phyloP scores from a whole-genome alignment of 1,140 invertebrate species.

The Brachionus plicatilis region DNA sequence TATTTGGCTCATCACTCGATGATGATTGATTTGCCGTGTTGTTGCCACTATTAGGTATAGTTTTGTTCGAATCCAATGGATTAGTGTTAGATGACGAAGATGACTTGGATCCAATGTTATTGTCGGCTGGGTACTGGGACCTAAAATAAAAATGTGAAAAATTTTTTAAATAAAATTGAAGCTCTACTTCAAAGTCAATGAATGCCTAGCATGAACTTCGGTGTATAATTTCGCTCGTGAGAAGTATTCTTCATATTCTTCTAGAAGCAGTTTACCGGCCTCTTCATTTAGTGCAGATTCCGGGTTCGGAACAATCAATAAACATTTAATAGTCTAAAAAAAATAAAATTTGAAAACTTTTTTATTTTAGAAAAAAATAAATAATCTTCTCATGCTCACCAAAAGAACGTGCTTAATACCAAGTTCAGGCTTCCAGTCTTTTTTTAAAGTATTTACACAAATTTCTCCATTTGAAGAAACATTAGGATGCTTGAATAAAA shows the following conservation, averaged over 20 bases:
- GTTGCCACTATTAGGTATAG: constrained; percentile 19
- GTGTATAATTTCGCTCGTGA: constrained; percentile 85
- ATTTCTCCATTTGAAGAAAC: constrained; percentile 88
- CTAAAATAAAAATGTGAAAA: not conserved
- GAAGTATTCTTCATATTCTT: constrained; percentile 84
- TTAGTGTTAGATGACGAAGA: constrained; percentile 23
- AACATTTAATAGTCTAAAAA: constrained; percentile 78
- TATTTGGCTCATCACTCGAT: constrained; percentile 27
- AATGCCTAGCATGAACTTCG: constrained; percentile 75
- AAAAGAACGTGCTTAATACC: constrained; percentile 91
- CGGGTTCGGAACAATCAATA: constrained; percentile 85
- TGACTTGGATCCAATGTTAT: constrained; percentile 34
- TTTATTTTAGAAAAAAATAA: constrained; percentile 41
- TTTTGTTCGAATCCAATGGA: constrained; percentile 35
- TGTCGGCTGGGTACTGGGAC: constrained; percentile 42
- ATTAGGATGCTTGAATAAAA: constrained; percentile 70
- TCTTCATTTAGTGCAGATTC: constrained; percentile 90
- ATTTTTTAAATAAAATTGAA: not conserved
- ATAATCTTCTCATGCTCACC: constrained; percentile 57
- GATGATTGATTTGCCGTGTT: constrained; percentile 1
- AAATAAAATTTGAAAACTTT: constrained; percentile 43
- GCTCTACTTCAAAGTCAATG: constrained; percentile 52
- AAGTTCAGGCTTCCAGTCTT: constrained; percentile 88
- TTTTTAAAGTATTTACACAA: constrained; percentile 92
- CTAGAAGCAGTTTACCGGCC: constrained; percentile 79